Evolutionary conservation across 2,113 vertebrate species (phyloP).

Genomic region (Petaurus breviceps): DNA sequence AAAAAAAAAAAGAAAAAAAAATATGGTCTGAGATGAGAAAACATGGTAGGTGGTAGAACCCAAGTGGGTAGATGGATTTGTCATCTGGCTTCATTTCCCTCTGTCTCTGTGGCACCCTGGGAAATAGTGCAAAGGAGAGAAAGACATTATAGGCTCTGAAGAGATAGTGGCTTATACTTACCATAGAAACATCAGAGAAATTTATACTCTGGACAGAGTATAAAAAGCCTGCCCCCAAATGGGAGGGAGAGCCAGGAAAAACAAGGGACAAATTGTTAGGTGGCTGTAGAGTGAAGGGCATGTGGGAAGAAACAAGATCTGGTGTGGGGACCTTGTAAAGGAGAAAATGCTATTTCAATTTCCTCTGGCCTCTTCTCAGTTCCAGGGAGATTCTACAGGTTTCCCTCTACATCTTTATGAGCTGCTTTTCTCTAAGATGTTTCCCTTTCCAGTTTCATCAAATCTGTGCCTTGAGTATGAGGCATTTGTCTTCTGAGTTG

Average conservation of each 20-base stretch:
- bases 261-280: neutral
- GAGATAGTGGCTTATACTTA: neutral
- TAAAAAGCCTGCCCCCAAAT: neutral
- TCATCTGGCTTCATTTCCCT: neutral
- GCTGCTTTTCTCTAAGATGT: neutral
- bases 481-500: neutral
- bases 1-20: neutral
- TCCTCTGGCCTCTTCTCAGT: neutral
- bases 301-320: neutral
- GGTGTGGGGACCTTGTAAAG: neutral
- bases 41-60: neutral
- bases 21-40: neutral
- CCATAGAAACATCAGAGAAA: neutral
- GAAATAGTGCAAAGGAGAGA: neutral
- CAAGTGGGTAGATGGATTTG: neutral
- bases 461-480: neutral
- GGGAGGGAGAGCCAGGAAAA: neutral
- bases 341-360: neutral
- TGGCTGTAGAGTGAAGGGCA: neutral
- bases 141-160: neutral
- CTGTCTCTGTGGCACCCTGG: neutral
- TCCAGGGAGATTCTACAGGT: neutral
- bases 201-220: neutral
- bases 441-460: neutral
- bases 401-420: neutral